Evolutionary conservation across 2,888 invertebrate species (phyloP).

Genomic region (Leistus spinibarbis): DNA sequence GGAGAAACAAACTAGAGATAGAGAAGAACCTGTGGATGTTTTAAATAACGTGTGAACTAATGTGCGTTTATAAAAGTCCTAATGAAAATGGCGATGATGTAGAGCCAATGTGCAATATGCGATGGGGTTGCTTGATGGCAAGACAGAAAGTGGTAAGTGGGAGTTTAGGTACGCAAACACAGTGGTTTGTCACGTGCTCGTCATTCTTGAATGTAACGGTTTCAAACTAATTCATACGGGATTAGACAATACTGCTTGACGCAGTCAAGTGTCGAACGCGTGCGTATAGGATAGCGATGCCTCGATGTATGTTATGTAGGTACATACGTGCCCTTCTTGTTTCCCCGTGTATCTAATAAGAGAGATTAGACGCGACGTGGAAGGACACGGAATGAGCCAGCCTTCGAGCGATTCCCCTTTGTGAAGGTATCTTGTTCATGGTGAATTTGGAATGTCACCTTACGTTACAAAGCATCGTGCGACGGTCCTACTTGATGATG

Average conservation of each 20-base stretch:
- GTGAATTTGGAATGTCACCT: constrained; percentile 28
- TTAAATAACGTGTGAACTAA: not conserved
- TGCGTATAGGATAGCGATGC: not conserved
- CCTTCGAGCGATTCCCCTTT: constrained; percentile 18
- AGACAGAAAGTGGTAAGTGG: not conserved
- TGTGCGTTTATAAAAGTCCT: not conserved
- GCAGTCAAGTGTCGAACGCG: not conserved
- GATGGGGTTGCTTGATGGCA: not conserved
- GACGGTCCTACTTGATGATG: not conserved
- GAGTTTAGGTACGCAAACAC: not conserved
- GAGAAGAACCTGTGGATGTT: not conserved
- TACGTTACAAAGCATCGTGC: constrained; percentile 28
- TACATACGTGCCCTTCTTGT: not conserved
- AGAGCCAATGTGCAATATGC: not conserved
- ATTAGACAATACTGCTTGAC: constrained; percentile 3
- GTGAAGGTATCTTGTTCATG: constrained; percentile 31
- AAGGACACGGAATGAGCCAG: not conserved
- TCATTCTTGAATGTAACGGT: not conserved
- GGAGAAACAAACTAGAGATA: not conserved
- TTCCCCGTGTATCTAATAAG: not conserved
- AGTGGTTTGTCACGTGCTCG: not conserved
- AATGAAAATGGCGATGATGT: not conserved
- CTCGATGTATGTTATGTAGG: not conserved
- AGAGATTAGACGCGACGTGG: not conserved
- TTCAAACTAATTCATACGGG: not conserved